Percentiles rank a stretch among this genome's conserved stretches.
Conservation (phyloP, 1,140 invertebrate genomes). For the Papilio aristodemus region DNA sequence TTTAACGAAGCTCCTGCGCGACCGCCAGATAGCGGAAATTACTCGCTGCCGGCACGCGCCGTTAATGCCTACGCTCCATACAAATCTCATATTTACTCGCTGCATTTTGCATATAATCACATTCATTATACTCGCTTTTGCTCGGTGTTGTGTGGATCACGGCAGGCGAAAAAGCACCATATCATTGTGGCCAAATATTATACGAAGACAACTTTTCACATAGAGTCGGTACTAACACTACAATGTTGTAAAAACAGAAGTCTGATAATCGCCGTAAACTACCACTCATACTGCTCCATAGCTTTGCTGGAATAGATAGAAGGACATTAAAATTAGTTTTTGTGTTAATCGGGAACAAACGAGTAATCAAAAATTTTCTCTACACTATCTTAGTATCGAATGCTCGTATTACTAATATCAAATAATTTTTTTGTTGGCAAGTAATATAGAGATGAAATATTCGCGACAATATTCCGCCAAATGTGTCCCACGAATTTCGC, state of each 20-base stretch:
- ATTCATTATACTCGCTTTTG: constrained; percentile 20
- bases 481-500: background rate
- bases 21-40: constrained; percentile 68
- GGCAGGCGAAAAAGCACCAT: background rate
- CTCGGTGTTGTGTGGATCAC: background rate
- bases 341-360: no score
- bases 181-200: background rate
- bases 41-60: constrained; percentile 52
- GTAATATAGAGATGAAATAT: background rate
- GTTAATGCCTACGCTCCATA: constrained; percentile 48
- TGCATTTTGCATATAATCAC: constrained; percentile 31
- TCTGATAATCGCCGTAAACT: no score
- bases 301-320: no score
- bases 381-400: background rate
- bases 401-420: background rate
- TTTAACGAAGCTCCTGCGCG: constrained; percentile 60
- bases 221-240: no score
- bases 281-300: no score
- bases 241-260: no score
- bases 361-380: no score
- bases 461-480: constrained; percentile 12
- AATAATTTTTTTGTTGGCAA: background rate
- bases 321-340: no score
- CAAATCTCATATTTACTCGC: constrained; percentile 50
- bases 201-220: no score